These are phyloP conservation scores for Xenops minutus DNA, from an alignment of 2,797 vertebrate species.

Conservation along the genomic window DNA sequence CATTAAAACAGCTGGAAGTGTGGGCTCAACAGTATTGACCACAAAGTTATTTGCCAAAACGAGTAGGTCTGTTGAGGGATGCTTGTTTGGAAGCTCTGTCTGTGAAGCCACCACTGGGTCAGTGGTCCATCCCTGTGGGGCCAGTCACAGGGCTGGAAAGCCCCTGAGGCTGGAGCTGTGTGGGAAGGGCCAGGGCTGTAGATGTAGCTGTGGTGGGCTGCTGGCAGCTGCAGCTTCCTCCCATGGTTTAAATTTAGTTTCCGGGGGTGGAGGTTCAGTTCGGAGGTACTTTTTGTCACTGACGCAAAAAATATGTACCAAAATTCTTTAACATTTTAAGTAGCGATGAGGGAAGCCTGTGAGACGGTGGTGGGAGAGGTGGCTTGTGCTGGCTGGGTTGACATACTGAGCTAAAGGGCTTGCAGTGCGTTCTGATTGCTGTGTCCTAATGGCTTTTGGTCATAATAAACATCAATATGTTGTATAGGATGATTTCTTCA, in stretches of 20 bases:
- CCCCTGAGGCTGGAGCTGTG: background rate
- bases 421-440: accelerated
- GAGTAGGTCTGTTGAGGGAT: accelerated
- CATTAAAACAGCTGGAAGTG: background rate
- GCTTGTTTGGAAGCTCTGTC: background rate
- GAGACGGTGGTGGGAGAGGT: background rate
- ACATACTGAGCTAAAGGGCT: background rate
- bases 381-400: background rate
- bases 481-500: background rate
- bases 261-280: background rate
- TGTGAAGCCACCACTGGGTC: background rate
- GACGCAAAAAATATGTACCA: background rate
- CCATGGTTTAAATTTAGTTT: background rate
- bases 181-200: background rate
- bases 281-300: background rate
- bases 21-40: background rate
- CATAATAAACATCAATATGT: background rate
- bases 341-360: background rate
- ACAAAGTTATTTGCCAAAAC: background rate
- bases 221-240: background rate
- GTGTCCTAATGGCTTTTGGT: background rate
- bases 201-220: background rate
- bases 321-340: background rate
- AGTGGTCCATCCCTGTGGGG: accelerated
- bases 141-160: accelerated